Evolutionary conservation across 1,140 invertebrate species (phyloP).

Genomic region (Polyergus mexicanus): DNA sequence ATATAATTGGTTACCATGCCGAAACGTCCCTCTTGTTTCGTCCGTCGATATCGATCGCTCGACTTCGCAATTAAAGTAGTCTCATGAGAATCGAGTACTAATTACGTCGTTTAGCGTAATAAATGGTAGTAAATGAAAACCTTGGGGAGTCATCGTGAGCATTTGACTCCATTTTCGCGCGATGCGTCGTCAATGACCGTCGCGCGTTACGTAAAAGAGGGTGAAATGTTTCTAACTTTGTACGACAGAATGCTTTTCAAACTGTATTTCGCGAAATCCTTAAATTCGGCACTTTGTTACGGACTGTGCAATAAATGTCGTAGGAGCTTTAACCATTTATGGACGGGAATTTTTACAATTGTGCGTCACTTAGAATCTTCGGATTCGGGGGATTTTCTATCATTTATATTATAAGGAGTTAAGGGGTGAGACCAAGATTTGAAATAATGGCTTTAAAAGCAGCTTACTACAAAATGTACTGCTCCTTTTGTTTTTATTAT

Average conservation of each 20-base stretch:
- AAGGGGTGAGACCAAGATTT: background rate
- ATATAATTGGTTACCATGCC: background rate
- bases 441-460: background rate
- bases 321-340: slow-evolving; percentile 12
- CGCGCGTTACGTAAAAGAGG: background rate
- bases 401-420: slow-evolving; percentile 21
- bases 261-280: slow-evolving; percentile 2
- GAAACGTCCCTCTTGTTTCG: background rate
- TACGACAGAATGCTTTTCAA: slow-evolving; percentile 4
- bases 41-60: slow-evolving; percentile 21
- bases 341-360: background rate
- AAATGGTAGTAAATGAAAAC: slow-evolving; percentile 48
- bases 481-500: background rate
- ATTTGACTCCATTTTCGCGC: slow-evolving; percentile 13
- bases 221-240: background rate
- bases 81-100: slow-evolving; percentile 20
- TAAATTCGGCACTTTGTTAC: slow-evolving; percentile 15
- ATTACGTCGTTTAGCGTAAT: slow-evolving; percentile 34
- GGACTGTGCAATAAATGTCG: slow-evolving; percentile 15
- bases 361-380: background rate
- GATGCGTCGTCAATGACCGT: background rate
- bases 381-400: background rate
- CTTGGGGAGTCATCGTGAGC: slow-evolving; percentile 3
- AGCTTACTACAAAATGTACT: background rate
- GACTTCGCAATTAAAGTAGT: slow-evolving; percentile 18